A percentile compares a stretch with the other conserved stretches of the same genome.
Evolutionary conservation across 2,888 invertebrate genomes (phyloP).

Genomic region (Maniola hyperantus): DNA sequence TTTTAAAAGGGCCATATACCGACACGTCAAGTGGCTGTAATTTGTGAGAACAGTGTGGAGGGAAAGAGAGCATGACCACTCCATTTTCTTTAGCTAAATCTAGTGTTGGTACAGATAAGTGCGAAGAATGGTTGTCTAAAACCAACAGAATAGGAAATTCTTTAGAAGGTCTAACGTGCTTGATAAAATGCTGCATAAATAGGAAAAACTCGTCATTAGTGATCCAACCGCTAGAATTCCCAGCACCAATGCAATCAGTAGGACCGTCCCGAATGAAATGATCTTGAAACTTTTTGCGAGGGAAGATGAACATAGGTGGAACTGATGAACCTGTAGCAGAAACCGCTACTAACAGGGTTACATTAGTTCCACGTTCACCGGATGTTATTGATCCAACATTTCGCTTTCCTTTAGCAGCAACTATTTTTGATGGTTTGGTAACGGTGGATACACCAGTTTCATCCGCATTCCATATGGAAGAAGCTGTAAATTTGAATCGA

Average conservation of each 20-base stretch:
- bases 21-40: no score
- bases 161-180: no score
- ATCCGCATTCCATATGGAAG: slow-evolving; percentile 22
- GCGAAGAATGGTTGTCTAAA: no score
- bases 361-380: slow-evolving; percentile 18
- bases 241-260: slow-evolving; percentile 11
- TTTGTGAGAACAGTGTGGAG: no score
- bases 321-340: slow-evolving; percentile 10
- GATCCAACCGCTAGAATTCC: slow-evolving; percentile 1
- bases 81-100: no score
- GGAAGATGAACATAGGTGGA: slow-evolving; percentile 35
- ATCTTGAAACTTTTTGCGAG: slow-evolving; percentile 22
- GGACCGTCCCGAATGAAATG: slow-evolving; percentile 13
- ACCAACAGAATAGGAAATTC: no score
- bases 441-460: slow-evolving; percentile 26
- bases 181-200: no score
- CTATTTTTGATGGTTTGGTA: slow-evolving; percentile 20
- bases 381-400: slow-evolving; percentile 24
- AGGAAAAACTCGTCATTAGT: no score
- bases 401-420: slow-evolving; percentile 22
- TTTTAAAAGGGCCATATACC: no score
- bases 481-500: slow-evolving; percentile 23
- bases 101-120: no score
- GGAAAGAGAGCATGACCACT: no score
- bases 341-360: slow-evolving; percentile 23